A percentile compares a stretch with the other conserved stretches of the same genome.
Evolutionary conservation across 2,113 vertebrate species (phyloP).

Genomic region (Corythoichthys haematopterus): DNA sequence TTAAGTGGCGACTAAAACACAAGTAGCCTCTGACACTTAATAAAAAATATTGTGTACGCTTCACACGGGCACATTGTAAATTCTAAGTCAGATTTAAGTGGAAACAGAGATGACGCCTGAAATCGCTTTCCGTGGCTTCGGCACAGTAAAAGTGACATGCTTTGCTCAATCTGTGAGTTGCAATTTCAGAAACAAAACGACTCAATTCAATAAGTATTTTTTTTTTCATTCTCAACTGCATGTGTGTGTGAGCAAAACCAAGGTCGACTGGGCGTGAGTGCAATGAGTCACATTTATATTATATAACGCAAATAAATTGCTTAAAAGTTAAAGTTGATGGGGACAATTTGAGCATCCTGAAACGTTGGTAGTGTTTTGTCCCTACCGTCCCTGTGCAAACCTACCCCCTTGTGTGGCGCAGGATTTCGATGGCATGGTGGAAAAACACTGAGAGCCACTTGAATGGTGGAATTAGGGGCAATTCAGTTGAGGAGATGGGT

Average conservation of each 20-base stretch:
- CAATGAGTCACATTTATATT: slow-evolving; percentile 58
- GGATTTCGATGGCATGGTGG: slow-evolving; percentile 21
- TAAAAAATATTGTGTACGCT: slow-evolving; percentile 57
- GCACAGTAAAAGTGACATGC: neutral
- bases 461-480: slow-evolving; percentile 37
- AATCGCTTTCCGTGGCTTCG: slow-evolving; percentile 15
- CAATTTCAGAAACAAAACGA: neutral
- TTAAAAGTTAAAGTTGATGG: too few species aligned
- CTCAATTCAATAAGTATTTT: neutral
- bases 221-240: neutral
- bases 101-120: slow-evolving; percentile 61
- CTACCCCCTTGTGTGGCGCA: too few species aligned
- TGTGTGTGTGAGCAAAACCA: neutral
- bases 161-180: neutral
- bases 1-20: slow-evolving; percentile 61
- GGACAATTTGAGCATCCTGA: too few species aligned
- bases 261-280: slow-evolving; percentile 22
- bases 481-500: slow-evolving; percentile 31
- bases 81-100: slow-evolving; percentile 55
- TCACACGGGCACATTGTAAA: slow-evolving; percentile 61
- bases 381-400: too few species aligned
- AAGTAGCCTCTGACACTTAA: slow-evolving; percentile 64
- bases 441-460: slow-evolving; percentile 45
- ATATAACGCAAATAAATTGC: slow-evolving; percentile 67
- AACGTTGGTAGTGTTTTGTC: too few species aligned